Percentiles rank a stretch among this genome's conserved stretches.
phyloP scores from a whole-genome alignment of 2,888 invertebrate species.

The Psylliodes chrysocephalus region DNA sequence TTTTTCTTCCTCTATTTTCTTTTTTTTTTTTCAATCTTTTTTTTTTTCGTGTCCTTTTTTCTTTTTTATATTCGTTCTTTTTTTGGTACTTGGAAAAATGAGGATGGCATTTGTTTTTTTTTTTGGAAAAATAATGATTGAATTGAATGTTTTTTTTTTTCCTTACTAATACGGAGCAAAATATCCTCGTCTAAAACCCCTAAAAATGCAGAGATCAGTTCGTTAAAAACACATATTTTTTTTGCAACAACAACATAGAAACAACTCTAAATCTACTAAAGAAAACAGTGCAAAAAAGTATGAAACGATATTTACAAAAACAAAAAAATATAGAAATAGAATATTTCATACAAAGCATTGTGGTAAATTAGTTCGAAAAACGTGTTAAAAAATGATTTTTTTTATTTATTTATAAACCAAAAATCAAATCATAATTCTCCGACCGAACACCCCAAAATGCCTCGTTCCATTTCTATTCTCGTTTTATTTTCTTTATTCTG shows the following conservation, averaged over 20 bases:
- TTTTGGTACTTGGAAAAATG: conserved; percentile 25
- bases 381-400: no score
- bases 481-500: no score
- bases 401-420: no score
- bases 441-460: no score
- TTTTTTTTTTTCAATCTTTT: conserved; percentile 22
- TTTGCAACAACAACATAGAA: conserved; percentile 49
- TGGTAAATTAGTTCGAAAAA: no score
- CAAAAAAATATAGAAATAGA: no score
- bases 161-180: conserved; percentile 73
- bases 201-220: conserved; percentile 67
- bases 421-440: no score
- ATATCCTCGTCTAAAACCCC: conserved; percentile 77
- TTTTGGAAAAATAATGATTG: conserved; percentile 46
- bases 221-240: conserved; percentile 52
- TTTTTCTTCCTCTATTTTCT: conserved; percentile 26
- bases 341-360: no score
- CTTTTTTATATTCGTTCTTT: conserved; percentile 10
- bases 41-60: conserved; percentile 18
- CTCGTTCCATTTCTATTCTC: no score
- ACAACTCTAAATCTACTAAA: conserved; percentile 55
- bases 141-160: conserved; percentile 57
- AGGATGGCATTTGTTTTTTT: conserved; percentile 41
- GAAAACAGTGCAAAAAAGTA: conserved; percentile 37
- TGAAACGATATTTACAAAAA: not conserved